Evolutionary conservation across 2,888 invertebrate genomes (phyloP).

Genomic region (Syrphus vitripennis): DNA sequence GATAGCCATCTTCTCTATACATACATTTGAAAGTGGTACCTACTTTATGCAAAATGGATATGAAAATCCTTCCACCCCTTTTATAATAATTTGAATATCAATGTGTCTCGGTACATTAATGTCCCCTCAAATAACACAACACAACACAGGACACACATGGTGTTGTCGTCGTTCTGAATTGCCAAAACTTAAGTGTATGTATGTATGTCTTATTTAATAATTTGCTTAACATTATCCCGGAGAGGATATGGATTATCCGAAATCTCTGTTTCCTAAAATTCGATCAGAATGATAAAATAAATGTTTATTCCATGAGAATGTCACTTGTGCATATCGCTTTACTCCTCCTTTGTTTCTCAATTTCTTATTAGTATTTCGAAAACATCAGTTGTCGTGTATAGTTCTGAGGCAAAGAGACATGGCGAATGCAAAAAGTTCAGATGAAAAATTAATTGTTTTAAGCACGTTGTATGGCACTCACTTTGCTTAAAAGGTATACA

Average conservation of each 20-base stretch:
- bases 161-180: background rate
- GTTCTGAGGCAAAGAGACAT: background rate
- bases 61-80: background rate
- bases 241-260: background rate
- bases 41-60: background rate
- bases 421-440: background rate
- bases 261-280: background rate
- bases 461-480: background rate
- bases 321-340: background rate
- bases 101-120: background rate
- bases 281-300: background rate
- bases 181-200: background rate
- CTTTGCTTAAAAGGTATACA: background rate
- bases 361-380: background rate
- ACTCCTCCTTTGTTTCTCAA: background rate
- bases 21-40: background rate
- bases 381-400: background rate
- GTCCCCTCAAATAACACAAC: too few species aligned
- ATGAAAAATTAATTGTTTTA: background rate
- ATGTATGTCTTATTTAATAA: constrained; percentile 11
- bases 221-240: background rate
- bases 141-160: background rate
- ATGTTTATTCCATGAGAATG: constrained; percentile 12
- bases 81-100: background rate
- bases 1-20: background rate